Evolutionary conservation across 2,113 vertebrate species (phyloP), one percentile per base, ranked within the genome.

Genomic region (Anser brachyrhynchus): DNA sequence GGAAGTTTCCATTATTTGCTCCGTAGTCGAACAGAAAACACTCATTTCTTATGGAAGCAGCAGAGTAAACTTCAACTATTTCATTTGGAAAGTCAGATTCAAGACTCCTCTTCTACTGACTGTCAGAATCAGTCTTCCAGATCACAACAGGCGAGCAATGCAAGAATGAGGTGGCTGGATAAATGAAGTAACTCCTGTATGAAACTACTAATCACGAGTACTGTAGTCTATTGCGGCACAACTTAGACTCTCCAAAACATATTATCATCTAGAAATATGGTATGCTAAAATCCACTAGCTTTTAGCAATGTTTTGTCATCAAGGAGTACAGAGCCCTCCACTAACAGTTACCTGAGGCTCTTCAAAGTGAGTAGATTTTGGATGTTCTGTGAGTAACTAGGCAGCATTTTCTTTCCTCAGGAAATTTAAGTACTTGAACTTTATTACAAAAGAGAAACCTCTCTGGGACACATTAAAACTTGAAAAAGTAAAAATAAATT

Each of bases 361-460:
- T 88, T 52, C 59, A 84, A 84, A 92, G 31, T 62, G 59, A 96
- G 64, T 35, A 52, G 22, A 58, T 83, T 88, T 80, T 62, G 67
- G 26, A 88, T 76, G 44, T 31, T 92, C 49, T 75, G 11, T 84
- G 76, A 92, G 77, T 93, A 92, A 70, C 66, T 73, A 72, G 14
- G 25, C 31, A 82, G 72, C 1, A 3, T 66, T 77, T 86, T 86
- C 59, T 79, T 93, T 83, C 43, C 20, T 58, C 25, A 13, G 77
- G 86, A 92, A 94, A 94, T 81, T 35, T 82, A 95, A 81, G 37
- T 57, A 37, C 71, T 73, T 69, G 58, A 88, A 80, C 16, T 44
- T 67, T 54, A 86, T 18, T 1, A 3, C 59, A 88, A 77, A 84
- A 35, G 20, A 90, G 39, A 86, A 90, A 69, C 6, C n/a, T 83